phyloP scores from a whole-genome alignment of 2,888 invertebrate species.

The Drosophila merina region DNA sequence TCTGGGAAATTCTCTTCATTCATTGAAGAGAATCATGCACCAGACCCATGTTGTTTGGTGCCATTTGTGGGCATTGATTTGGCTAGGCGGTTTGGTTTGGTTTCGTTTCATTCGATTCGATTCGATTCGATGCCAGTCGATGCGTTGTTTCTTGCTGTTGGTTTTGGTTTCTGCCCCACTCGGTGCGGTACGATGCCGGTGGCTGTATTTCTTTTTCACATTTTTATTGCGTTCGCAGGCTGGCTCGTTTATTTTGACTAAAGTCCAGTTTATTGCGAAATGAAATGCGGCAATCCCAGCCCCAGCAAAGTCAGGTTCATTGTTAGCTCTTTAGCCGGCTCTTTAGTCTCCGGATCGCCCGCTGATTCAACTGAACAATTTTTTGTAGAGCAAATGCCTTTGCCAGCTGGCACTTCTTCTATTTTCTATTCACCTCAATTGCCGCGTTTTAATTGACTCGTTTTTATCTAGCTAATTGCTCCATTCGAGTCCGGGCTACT shows the following conservation, averaged over 20 bases:
- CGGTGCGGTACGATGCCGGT: conserved; percentile 2
- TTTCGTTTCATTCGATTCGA: conserved; percentile 25
- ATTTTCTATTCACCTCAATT: conserved; percentile 19
- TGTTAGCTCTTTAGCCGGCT: conserved; percentile 6
- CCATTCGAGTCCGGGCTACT: conserved; percentile 9
- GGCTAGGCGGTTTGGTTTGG: conserved; percentile 53
- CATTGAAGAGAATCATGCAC: conserved; percentile 8
- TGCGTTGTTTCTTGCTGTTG: conserved; percentile 44
- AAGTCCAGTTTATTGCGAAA: conserved; percentile 57
- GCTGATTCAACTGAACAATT: conserved; percentile 8
- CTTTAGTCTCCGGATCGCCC: neutral
- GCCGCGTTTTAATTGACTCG: conserved; percentile 31
- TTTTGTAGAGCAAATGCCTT: conserved; percentile 1
- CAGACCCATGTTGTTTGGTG: conserved; percentile 45
- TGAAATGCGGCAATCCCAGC: conserved; percentile 41
- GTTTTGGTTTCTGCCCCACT: conserved; percentile 39
- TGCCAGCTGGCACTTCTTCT: conserved; percentile 9
- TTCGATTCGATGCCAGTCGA: conserved; percentile 36
- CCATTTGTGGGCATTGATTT: conserved; percentile 64
- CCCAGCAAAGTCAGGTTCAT: conserved; percentile 8
- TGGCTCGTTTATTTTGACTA: conserved; percentile 34
- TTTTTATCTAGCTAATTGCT: conserved; percentile 32
- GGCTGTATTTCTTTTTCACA: conserved; percentile 15
- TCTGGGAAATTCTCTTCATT: conserved; percentile 20
- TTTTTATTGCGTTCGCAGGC: conserved; percentile 52